phyloP scores from a whole-genome alignment of 2,888 invertebrate species.

The Oasisia sp. region DNA sequence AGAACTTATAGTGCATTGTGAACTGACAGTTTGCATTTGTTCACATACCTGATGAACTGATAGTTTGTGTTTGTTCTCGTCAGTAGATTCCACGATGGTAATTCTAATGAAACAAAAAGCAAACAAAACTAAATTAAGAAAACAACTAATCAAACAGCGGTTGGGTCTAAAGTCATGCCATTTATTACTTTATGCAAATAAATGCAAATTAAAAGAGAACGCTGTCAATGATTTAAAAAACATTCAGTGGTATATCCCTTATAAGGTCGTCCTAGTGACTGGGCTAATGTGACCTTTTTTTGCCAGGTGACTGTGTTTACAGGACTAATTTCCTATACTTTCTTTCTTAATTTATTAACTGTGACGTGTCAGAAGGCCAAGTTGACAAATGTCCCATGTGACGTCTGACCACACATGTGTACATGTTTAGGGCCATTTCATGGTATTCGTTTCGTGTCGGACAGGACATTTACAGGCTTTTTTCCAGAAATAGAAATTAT shows the following conservation, averaged over 20 bases:
- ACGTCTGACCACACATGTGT: too few species aligned
- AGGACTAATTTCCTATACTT: too few species aligned
- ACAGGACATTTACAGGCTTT: too few species aligned
- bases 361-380: too few species aligned
- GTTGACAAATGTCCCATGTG: too few species aligned
- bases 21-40: neutral
- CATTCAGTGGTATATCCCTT: neutral
- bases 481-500: too few species aligned
- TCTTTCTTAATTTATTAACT: too few species aligned
- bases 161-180: neutral
- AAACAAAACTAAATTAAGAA: constrained; percentile 13
- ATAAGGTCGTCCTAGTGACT: neutral
- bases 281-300: too few species aligned
- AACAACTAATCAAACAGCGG: neutral
- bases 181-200: neutral
- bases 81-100: constrained; percentile 90
- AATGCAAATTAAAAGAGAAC: neutral
- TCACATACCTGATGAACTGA: constrained; percentile 80
- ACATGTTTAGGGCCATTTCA: too few species aligned
- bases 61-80: constrained; percentile 93
- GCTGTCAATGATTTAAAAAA: neutral
- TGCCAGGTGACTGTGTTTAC: too few species aligned
- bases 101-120: constrained; percentile 65
- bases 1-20: too few species aligned
- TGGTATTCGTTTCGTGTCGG: too few species aligned